Conservation (phyloP, 2,797 vertebrate species). For the Cephalopachus bancanus region DNA sequence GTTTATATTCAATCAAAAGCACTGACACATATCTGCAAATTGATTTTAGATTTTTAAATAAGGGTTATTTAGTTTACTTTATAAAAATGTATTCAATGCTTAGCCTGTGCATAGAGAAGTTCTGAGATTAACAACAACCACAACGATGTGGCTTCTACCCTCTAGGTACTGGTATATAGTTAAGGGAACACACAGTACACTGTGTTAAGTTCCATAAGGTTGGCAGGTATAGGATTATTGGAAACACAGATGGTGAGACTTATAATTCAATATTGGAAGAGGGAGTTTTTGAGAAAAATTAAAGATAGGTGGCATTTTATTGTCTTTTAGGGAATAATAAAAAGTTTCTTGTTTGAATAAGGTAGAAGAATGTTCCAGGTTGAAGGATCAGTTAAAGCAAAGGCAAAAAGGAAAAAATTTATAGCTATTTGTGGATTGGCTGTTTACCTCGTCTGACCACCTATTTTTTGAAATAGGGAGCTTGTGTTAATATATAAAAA, state of each 20-base stretch:
- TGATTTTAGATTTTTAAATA: constrained; percentile 59
- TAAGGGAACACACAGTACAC: not conserved
- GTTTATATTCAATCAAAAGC: not conserved
- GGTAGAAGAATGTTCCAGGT: not conserved
- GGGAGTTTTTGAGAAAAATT: constrained; percentile 24
- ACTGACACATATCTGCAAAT: not conserved
- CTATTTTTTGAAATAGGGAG: too few relatives aligned
- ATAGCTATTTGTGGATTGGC: not conserved
- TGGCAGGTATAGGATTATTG: not conserved
- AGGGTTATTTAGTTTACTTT: not conserved
- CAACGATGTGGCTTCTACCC: not conserved
- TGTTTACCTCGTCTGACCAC: not conserved
- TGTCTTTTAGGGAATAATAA: constrained; percentile 1
- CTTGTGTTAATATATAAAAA: too few relatives aligned
- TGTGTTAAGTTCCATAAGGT: not conserved
- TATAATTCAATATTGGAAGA: not conserved
- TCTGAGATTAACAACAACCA: not conserved
- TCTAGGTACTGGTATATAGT: not conserved
- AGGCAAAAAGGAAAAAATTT: not conserved
- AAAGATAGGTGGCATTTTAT: constrained; percentile 1
- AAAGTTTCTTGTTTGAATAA: constrained; percentile 10
- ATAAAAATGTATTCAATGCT: not conserved
- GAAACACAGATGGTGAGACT: not conserved
- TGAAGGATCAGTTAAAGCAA: not conserved
- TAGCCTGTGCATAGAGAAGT: not conserved